Conservation (phyloP, 2,888 invertebrate species). For the Drosophila helvetica region DNA sequence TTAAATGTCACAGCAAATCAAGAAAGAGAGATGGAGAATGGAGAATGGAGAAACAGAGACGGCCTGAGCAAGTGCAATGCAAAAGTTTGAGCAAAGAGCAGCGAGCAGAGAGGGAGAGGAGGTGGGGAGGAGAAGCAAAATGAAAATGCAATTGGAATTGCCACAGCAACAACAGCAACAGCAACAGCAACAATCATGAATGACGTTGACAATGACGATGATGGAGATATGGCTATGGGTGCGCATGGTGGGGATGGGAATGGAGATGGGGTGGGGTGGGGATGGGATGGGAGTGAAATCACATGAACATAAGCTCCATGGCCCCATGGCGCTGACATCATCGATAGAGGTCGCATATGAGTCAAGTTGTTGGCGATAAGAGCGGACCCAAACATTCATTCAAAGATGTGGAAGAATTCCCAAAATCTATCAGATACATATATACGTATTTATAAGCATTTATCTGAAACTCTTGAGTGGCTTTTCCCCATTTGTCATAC, state of each 20-base stretch:
- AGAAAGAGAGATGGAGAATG: constrained; percentile 15
- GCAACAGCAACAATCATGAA: constrained; percentile 35
- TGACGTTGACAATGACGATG: constrained; percentile 57
- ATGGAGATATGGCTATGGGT: constrained; percentile 53
- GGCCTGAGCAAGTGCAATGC: constrained; percentile 51
- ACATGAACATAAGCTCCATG: constrained; percentile 33
- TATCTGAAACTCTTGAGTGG: too few species aligned
- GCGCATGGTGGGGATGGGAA: constrained; percentile 24
- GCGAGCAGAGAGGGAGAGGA: constrained; percentile 50
- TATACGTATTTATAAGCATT: too few species aligned
- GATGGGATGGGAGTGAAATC: constrained; percentile 30
- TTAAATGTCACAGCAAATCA: constrained; percentile 64
- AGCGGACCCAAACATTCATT: background rate
- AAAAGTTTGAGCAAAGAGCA: constrained; percentile 45
- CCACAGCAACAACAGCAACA: constrained; percentile 27
- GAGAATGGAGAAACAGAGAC: constrained; percentile 31
- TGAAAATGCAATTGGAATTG: constrained; percentile 54
- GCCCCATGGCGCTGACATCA: constrained; percentile 40
- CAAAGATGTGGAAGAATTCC: background rate
- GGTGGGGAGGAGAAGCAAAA: constrained; percentile 35
- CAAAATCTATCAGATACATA: background rate
- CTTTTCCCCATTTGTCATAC: background rate
- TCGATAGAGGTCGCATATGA: constrained; percentile 37
- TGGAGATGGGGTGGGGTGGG: background rate
- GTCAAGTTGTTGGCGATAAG: constrained; percentile 1